These are phyloP conservation scores for Chesias legatella DNA, from an alignment of 2,888 invertebrate genomes.

Conservation along the genomic window DNA sequence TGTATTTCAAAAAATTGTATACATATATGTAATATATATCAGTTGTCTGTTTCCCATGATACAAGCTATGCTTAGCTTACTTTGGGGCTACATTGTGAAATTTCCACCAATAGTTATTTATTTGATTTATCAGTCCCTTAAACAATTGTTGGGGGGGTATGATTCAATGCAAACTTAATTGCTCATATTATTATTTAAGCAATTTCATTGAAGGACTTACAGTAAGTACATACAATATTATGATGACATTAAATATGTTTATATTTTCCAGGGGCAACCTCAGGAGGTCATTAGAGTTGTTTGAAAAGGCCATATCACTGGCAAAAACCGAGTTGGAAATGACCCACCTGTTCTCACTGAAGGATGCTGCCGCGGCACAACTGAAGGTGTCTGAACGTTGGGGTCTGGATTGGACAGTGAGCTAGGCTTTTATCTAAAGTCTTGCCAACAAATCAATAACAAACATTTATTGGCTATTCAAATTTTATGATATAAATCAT, in stretches of 20 bases:
- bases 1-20: too few relatives aligned
- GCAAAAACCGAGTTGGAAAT: constrained; percentile 94
- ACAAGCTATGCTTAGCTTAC: too few relatives aligned
- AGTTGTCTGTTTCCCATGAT: too few relatives aligned
- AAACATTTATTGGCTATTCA: constrained; percentile 54
- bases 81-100: too few relatives aligned
- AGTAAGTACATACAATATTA: constrained; percentile 16
- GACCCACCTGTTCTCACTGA: constrained; percentile 93
- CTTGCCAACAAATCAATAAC: constrained; percentile 45
- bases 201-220: background rate
- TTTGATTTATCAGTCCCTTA: too few relatives aligned
- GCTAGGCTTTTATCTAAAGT: constrained; percentile 49
- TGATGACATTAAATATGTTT: too few relatives aligned
- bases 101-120: too few relatives aligned
- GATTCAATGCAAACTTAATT: background rate
- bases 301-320: constrained; percentile 92
- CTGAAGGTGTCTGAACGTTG: constrained; percentile 88
- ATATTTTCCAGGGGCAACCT: constrained; percentile 90
- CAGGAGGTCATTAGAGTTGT: constrained; percentile 89
- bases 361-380: constrained; percentile 95
- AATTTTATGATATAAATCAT: constrained; percentile 13
- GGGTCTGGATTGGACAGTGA: constrained; percentile 82
- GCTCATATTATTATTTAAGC: constrained; percentile 12
- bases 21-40: too few relatives aligned
- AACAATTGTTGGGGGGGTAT: too few relatives aligned